These are phyloP conservation scores for Mustela nigripes DNA, from an alignment of 2,113 vertebrate species.

Conservation along the genomic window DNA sequence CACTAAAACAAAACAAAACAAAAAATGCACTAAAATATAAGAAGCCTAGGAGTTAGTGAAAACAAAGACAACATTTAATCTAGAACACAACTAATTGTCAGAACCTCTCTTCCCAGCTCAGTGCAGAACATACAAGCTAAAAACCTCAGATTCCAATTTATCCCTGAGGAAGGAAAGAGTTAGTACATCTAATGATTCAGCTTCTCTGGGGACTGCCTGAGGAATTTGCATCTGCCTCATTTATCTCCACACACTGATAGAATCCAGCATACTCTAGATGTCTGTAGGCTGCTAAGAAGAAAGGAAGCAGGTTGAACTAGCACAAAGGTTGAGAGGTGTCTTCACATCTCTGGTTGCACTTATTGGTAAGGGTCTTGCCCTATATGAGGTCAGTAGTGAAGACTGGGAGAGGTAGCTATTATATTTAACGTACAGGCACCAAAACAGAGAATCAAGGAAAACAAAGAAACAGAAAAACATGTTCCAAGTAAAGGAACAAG, in stretches of 20 bases:
- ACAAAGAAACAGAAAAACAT: neutral
- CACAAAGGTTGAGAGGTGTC: neutral
- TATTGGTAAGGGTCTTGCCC: neutral
- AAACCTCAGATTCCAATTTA: neutral
- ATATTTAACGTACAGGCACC: neutral
- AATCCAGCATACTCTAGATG: neutral
- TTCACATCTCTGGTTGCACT: neutral
- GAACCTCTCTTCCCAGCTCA: neutral
- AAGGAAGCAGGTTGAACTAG: neutral
- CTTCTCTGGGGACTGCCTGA: neutral
- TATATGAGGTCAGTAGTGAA: neutral
- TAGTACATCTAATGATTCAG: neutral
- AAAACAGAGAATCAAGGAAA: neutral
- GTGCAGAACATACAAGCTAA: neutral
- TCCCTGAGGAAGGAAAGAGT: neutral
- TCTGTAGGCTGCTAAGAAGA: neutral
- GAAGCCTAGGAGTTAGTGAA: neutral
- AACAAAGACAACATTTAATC: neutral
- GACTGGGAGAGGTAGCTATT: neutral
- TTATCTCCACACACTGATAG: neutral
- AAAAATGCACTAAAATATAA: neutral
- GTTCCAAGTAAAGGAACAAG: neutral
- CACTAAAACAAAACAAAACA: neutral
- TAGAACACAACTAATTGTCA: neutral
- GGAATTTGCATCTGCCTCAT: neutral